Evolutionary conservation across 2,797 vertebrate species (phyloP), one percentile per base, ranked within the genome.

Genomic region (Enoplosus armatus): DNA sequence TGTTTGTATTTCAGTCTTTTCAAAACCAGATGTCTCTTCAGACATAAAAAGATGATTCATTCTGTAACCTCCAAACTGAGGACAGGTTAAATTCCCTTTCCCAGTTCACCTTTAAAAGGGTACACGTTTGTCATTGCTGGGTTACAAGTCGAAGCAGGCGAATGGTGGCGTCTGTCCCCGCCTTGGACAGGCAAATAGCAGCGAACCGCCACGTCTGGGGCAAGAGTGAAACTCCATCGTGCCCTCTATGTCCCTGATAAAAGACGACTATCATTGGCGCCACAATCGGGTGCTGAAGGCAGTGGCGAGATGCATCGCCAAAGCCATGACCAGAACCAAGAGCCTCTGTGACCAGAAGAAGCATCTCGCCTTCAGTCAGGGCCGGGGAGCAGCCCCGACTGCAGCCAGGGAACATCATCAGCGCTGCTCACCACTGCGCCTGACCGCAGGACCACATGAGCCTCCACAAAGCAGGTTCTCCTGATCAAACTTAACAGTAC

Each of bases 1-100:
- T 72, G 61, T 58, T 56, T 7, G 39, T 59, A 18, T 54, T 37
- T 64, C 20, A 24, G 9, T 64, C 31, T 26, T 48, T 63, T 35
- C 31, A 16, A 29, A 54, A 48, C 22, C 27, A 51, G 27, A 50
- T 18, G 29, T 68, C 31, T 47, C n/a, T 26, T 16, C 48, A 54
- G 22, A 72, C 27, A 63, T 1, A 47, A 29, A 41, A 39, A 29
- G 27, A 39, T 60, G 48, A 60, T 35, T 65, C 39, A 48, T 3
- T 41, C 26, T 53, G 22, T 16, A 35, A n/a, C 31, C 27, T 67
- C 16, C 22, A 22, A 22, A 20, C 26, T 27, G 11, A 39, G 48
- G 39, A 64, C 58, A 59, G 7, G 33, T 27, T 4, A 39, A 39
- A 39, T 24, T 29, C 43, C 72, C 26, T 63, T 48, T 39, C 16